Evolutionary conservation across 1,140 invertebrate species (phyloP).

Genomic region (Homalodisca vitripennis): DNA sequence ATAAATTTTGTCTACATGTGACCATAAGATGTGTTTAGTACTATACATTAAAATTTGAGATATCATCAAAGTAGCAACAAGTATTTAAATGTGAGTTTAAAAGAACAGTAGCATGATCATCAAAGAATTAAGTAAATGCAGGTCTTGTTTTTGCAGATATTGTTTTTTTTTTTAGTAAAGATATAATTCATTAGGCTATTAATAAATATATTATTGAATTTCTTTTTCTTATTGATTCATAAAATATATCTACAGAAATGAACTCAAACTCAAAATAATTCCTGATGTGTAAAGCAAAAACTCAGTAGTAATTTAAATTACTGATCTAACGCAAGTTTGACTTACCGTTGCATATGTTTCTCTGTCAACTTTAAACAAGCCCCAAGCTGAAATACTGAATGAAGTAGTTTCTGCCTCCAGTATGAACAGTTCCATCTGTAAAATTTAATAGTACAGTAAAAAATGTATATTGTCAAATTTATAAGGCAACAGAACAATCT

Average conservation of each 20-base stretch:
- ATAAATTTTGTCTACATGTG: too few species aligned
- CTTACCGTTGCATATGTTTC: conserved; percentile 27
- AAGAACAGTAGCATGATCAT: too few species aligned
- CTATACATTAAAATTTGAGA: too few species aligned
- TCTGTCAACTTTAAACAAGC: conserved; percentile 21
- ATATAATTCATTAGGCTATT: not conserved
- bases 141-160: not conserved
- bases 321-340: not conserved
- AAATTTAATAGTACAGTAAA: not conserved
- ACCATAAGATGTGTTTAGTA: too few species aligned
- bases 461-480: not conserved
- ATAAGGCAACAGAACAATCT: not conserved
- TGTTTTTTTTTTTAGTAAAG: not conserved
- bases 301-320: not conserved
- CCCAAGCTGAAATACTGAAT: conserved; percentile 20
- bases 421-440: conserved; percentile 7
- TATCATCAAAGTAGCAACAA: too few species aligned
- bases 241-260: not conserved
- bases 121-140: too few species aligned
- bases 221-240: not conserved
- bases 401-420: not conserved
- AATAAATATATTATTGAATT: not conserved
- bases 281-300: not conserved
- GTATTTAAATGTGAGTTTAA: too few species aligned
- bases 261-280: not conserved